Base-by-base conservation (phyloP, 2,888 invertebrate genomes). In the Harpalus rubripes region DNA sequence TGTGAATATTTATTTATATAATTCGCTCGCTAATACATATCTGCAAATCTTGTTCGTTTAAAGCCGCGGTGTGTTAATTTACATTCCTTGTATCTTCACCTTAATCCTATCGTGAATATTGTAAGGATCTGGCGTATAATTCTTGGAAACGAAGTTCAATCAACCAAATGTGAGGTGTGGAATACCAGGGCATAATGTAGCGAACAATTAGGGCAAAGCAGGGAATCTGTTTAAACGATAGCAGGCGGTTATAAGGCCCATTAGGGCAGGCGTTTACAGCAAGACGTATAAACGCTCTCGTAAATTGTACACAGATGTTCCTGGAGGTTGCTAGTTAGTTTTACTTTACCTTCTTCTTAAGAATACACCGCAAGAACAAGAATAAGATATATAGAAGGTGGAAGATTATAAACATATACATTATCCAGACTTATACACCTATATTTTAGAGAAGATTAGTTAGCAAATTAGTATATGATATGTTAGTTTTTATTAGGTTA, bases 281-380 rank as follows among this genome's bases (percentile, higher is more conserved):
- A 22, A 10, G 22, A 10, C 59, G 63, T 22, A 63, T 63, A 63
- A 63, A 63, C 63, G 63, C 22, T 18, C 18, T 22, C 26, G 26
- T 63, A 63, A 63, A 63, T 63, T 63, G 26, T 26, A 63, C 63
- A 63, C 63, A 63, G 63, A 63, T 63, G 63, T 63, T 18, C 63
- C 8, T 8, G 16, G 3, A 22, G 63, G 7, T 8, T 16, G 59
- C 18, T 8, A 12, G 63, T 16, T 63, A 63, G 22, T 63, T 18
- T 63, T 63, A 12, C 63, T 52, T 52, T 10, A 52, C 7, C 10
- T 12, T 12, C 44, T 52, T 52, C 44, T 52, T 6, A 52, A 52
- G 44, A 52, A 52, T 32, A 52, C 44, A 52, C 44, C 44, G 44
- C 44, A 52, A 12, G 32, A 32, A 52, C 2, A 12, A 52, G 44